Evolutionary conservation across 2,113 vertebrate species (phyloP).

Genomic region (Felis chaus): DNA sequence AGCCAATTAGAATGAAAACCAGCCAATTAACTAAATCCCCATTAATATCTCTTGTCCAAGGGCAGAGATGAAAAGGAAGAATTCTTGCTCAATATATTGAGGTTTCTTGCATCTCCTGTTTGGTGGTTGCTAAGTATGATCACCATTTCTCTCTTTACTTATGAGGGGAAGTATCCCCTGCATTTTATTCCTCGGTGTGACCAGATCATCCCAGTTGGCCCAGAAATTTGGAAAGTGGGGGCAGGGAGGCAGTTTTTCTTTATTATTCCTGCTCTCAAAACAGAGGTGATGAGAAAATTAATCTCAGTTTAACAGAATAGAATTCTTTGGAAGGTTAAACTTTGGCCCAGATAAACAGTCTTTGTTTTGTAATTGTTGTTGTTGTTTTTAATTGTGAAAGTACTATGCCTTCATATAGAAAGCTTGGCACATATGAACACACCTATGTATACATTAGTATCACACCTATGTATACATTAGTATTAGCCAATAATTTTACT

Average conservation of each 20-base stretch:
- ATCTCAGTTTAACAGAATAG: background rate
- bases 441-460: background rate
- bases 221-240: background rate
- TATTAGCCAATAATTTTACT: background rate
- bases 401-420: background rate
- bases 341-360: background rate
- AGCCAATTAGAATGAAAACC: conserved; percentile 52
- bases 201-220: background rate
- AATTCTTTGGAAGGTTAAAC: background rate
- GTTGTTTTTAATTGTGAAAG: background rate
- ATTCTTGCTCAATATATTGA: background rate
- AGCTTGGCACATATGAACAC: background rate
- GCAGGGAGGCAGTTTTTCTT: background rate
- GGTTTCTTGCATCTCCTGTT: background rate
- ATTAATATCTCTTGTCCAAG: conserved; percentile 48
- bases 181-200: background rate
- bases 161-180: background rate
- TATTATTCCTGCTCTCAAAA: background rate
- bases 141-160: background rate
- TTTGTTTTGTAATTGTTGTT: background rate
- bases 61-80: conserved; percentile 24
- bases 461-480: background rate
- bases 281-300: background rate
- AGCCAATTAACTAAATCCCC: conserved; percentile 40
- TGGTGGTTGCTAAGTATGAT: background rate